phyloP scores from a whole-genome alignment of 2,113 vertebrate species.

The Salvelinus alpinus region DNA sequence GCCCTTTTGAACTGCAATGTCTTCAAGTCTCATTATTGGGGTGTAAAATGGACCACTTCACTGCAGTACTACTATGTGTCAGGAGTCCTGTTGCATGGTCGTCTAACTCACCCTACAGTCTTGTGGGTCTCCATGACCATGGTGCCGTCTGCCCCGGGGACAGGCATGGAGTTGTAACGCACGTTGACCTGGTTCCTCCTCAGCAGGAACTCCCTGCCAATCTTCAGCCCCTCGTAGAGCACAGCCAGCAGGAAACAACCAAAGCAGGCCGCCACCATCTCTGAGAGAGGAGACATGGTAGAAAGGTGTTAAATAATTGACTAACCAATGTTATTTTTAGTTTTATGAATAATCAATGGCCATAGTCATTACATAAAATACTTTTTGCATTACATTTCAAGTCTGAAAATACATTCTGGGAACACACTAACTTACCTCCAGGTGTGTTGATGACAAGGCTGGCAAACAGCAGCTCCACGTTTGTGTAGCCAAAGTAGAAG shows the following conservation, averaged over 20 bases:
- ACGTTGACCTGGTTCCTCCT: slow-evolving; percentile 96
- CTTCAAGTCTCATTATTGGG: neutral
- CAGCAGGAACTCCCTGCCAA: slow-evolving; percentile 88
- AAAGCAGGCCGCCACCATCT: slow-evolving; percentile 93
- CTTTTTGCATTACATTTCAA: too few species aligned
- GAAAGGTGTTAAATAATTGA: neutral
- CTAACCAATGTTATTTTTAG: too few species aligned
- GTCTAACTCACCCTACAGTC: slow-evolving; percentile 87
- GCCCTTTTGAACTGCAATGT: too few species aligned
- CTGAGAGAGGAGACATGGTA: slow-evolving; percentile 62
- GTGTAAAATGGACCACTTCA: neutral
- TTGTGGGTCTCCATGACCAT: slow-evolving; percentile 98
- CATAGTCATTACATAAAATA: too few species aligned
- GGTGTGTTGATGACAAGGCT: slow-evolving; percentile 88
- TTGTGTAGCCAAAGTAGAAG: slow-evolving; percentile 86
- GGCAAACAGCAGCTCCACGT: slow-evolving; percentile 88
- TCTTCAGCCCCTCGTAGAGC: slow-evolving; percentile 97
- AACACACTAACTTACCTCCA: slow-evolving; percentile 81
- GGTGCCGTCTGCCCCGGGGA: slow-evolving; percentile 91
- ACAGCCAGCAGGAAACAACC: slow-evolving; percentile 90
- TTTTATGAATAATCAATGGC: too few species aligned
- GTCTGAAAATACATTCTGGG: too few species aligned
- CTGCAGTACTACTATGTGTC: neutral
- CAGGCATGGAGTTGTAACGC: slow-evolving; percentile 98
- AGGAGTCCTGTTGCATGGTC: neutral